Base-by-base conservation (phyloP, 1,140 invertebrate genomes). In the Latrodectus geometricus region DNA sequence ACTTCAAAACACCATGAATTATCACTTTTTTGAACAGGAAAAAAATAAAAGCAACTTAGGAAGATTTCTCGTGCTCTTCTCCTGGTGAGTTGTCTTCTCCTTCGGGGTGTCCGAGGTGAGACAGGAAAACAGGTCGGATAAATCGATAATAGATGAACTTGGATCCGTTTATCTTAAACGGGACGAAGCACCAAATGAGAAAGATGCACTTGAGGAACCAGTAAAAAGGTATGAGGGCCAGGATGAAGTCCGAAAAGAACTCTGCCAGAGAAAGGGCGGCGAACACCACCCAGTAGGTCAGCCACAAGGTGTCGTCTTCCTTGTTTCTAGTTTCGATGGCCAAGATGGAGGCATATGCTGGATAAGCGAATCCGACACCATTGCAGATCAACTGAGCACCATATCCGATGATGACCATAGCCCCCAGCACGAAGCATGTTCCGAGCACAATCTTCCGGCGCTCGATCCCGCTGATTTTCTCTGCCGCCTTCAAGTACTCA, bases 231-330 rank as follows among this genome's bases (percentile, higher is more conserved):
- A 94, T 20, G 95, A 98, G 96, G 78, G 95, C 94, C 11, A 95
- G 95, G 50, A 96, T 91, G 49, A 96, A 92, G n/a, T 87, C 86
- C 4, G 96, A 95, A 89, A 96, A 95, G 90, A 96, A 96, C 91
- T 96, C 95, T 52, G 95, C 94, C 89, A 95, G 95, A 66, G 95
- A 95, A 88, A 96, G 93, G 88, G 95, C 92, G 52, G 97, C 96
- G 92, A 96, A 99, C 0, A 98, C 96, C 4, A 98, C 97, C 98
- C 97, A 99, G 90, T 99, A 99, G 14, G 96, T 99, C 56, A 99
- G 92, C 98, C 98, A 99, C 92, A 98, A 97, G 2, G 97, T 99
- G 91, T 99, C 98, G 92, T 94, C 94, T 77, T 95, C 95, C 68
- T 95, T 93, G 90, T 95, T 95, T 89, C 93, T 94, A 54, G 95